phyloP scores from a whole-genome alignment of 2,113 vertebrate genomes.

The Eurypyga helias region DNA sequence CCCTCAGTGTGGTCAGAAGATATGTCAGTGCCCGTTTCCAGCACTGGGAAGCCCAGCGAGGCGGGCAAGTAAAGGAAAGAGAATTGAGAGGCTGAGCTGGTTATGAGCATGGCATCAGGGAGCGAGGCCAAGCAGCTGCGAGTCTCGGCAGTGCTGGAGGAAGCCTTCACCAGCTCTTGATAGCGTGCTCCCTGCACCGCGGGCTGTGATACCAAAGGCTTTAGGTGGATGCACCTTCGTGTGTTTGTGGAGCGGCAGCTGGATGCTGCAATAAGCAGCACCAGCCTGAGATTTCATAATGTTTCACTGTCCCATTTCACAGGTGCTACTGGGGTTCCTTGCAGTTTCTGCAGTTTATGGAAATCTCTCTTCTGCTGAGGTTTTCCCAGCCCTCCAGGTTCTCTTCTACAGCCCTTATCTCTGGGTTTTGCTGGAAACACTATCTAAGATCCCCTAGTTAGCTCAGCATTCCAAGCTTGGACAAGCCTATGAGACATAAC shows the following conservation, averaged over 20 bases:
- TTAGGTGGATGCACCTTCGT: background rate
- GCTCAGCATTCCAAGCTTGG: background rate
- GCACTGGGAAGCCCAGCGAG: background rate
- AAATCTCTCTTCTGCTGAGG: background rate
- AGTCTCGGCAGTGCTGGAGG: background rate
- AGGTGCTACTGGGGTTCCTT: background rate
- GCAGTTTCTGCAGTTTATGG: background rate
- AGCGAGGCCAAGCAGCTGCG: background rate
- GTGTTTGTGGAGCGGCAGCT: background rate
- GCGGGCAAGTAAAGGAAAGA: background rate
- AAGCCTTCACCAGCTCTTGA: background rate
- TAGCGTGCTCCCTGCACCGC: background rate
- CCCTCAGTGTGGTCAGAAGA: background rate
- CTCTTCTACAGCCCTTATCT: background rate
- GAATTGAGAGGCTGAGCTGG: background rate
- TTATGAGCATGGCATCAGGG: accelerated
- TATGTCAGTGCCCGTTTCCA: background rate
- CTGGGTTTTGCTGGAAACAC: background rate
- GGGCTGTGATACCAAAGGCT: background rate
- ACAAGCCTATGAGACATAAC: background rate
- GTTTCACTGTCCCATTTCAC: background rate
- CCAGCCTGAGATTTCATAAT: background rate
- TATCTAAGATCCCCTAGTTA: background rate
- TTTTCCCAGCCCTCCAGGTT: background rate
- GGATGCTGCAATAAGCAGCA: background rate